Percentiles rank a stretch among this genome's conserved stretches.
phyloP scores from a whole-genome alignment of 2,113 vertebrate genomes.

The Oriolus oriolus region DNA sequence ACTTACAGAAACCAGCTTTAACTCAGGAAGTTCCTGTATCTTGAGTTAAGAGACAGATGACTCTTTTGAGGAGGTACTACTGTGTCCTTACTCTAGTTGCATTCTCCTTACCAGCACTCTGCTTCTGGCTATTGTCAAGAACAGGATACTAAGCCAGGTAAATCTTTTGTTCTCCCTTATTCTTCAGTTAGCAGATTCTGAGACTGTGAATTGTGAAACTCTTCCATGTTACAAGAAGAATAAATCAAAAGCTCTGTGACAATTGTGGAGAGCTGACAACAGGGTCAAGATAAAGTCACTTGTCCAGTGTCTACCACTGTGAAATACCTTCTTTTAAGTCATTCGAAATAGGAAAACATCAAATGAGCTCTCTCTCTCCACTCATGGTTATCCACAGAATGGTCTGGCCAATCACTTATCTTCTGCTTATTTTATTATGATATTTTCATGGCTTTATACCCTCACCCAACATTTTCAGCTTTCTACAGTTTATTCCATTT shows the following conservation, averaged over 20 bases:
- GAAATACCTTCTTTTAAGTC: neutral
- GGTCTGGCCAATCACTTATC: neutral
- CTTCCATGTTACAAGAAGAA: neutral
- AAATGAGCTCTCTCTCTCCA: neutral
- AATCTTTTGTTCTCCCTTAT: neutral
- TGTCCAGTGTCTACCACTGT: neutral
- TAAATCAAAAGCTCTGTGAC: neutral
- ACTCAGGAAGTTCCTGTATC: neutral
- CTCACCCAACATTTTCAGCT: neutral
- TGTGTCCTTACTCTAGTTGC: neutral
- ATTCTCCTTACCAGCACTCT: neutral
- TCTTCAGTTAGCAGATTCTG: neutral
- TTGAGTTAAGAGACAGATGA: neutral
- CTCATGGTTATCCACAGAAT: neutral
- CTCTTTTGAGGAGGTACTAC: neutral
- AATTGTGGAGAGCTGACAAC: neutral
- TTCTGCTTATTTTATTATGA: neutral
- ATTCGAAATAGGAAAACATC: neutral
- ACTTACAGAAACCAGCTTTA: neutral
- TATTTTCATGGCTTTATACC: neutral
- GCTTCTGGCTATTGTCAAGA: neutral
- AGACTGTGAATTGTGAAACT: neutral
- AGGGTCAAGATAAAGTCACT: neutral
- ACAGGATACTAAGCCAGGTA: neutral
- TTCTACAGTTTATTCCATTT: neutral